These are phyloP conservation scores for Crypturellus undulatus DNA, from an alignment of 2,113 vertebrate genomes.

Conservation along the genomic window DNA sequence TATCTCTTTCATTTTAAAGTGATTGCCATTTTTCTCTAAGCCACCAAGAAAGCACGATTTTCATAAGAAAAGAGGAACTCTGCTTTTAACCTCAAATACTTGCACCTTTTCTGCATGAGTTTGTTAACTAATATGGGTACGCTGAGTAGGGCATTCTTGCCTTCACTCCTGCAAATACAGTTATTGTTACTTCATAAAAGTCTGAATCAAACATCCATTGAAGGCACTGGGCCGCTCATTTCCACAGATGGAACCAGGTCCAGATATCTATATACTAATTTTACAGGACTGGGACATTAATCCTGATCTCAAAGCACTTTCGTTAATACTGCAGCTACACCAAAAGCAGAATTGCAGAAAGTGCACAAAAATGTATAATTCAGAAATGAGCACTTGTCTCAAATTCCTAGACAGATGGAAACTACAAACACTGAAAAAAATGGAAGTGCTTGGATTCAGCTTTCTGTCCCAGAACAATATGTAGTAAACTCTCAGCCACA, in stretches of 20 bases:
- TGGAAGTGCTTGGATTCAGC: constrained; percentile 45
- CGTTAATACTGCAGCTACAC: not conserved
- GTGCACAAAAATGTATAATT: not conserved
- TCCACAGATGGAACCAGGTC: not conserved
- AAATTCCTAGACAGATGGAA: constrained; percentile 15
- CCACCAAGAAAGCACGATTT: not conserved
- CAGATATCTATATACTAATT: accelerated
- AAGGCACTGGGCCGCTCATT: not conserved
- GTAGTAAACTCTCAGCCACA: not conserved
- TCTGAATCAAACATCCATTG: not conserved
- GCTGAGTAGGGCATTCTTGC: not conserved
- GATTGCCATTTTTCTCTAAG: not conserved
- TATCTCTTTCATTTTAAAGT: not conserved
- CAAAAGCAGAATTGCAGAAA: not conserved
- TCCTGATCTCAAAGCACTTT: not conserved
- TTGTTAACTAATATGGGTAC: not conserved
- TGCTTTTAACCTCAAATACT: not conserved
- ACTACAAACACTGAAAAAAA: not conserved
- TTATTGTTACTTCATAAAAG: not conserved
- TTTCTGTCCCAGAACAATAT: constrained; percentile 26
- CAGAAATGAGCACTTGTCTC: not conserved
- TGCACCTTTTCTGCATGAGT: not conserved
- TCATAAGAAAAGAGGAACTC: not conserved
- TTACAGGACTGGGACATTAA: not conserved
- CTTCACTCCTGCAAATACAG: not conserved